phyloP scores from a whole-genome alignment of 2,888 invertebrate species.

The Xestia c-nigrum region DNA sequence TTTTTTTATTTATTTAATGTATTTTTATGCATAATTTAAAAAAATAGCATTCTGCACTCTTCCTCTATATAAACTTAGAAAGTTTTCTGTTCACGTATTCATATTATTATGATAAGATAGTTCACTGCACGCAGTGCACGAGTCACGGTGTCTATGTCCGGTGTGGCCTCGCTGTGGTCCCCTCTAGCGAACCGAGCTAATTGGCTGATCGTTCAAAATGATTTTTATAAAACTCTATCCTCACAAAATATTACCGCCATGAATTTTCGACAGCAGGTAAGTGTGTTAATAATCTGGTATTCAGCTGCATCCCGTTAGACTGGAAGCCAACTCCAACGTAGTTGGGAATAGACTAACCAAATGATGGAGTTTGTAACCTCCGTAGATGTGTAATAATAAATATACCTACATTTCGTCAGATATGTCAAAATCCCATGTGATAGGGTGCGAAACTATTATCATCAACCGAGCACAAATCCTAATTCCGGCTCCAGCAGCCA shows the following conservation, averaged over 20 bases:
- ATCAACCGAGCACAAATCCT: background rate
- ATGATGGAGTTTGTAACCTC: background rate
- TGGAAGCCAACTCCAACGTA: too few species aligned
- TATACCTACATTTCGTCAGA: too few species aligned
- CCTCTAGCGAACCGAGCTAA: slow-evolving; percentile 12
- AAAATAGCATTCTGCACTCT: too few species aligned
- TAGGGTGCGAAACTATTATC: background rate
- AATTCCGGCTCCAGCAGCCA: background rate
- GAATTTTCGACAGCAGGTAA: background rate
- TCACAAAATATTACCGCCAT: background rate
- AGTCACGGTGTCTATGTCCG: slow-evolving; percentile 19
- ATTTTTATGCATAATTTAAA: too few species aligned
- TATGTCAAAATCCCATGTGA: too few species aligned
- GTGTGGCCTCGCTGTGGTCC: background rate
- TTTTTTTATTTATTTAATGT: too few species aligned
- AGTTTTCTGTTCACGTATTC: too few species aligned
- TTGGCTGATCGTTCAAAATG: slow-evolving; percentile 13
- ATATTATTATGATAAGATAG: background rate
- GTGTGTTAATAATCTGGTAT: too few species aligned
- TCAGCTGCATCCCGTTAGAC: too few species aligned
- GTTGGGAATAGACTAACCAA: too few species aligned
- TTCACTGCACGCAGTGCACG: background rate
- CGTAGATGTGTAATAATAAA: background rate
- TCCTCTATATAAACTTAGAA: too few species aligned
- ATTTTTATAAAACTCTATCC: background rate